Evolutionary conservation across 2,113 vertebrate genomes (phyloP).

Genomic region (Oophaga pumilio): DNA sequence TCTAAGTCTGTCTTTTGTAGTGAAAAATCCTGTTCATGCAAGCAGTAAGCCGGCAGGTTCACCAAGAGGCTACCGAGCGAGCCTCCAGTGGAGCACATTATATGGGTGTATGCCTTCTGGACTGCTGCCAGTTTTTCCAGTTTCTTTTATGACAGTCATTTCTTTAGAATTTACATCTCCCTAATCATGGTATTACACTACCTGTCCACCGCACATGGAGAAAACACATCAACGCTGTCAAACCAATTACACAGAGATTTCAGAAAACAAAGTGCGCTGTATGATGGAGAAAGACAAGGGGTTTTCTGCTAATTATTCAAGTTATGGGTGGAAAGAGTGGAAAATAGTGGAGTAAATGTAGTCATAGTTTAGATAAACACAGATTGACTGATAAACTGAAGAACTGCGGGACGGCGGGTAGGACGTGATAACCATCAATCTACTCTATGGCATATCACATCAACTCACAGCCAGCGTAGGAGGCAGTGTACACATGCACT

Average conservation of each 20-base stretch:
- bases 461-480: not conserved
- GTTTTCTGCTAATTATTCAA: not conserved
- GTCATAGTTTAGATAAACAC: slow-evolving; percentile 3
- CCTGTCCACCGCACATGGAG: not conserved
- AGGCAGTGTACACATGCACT: slow-evolving; percentile 9
- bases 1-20: slow-evolving; percentile 65
- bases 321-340: not conserved
- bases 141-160: slow-evolving; percentile 62
- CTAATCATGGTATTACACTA: slow-evolving; percentile 35
- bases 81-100: slow-evolving; percentile 56
- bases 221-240: not conserved
- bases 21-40: slow-evolving; percentile 65
- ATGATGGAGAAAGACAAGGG: not conserved
- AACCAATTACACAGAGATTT: not conserved
- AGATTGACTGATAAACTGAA: not conserved
- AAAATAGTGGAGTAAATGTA: not conserved
- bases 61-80: slow-evolving; percentile 64
- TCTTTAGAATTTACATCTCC: slow-evolving; percentile 51
- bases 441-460: slow-evolving; percentile 8
- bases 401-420: not conserved
- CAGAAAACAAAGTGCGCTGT: not conserved
- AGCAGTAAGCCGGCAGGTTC: slow-evolving; percentile 62
- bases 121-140: slow-evolving; percentile 52
- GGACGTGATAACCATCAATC: not conserved
- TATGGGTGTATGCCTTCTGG: slow-evolving; percentile 62